Percentiles rank a stretch among this genome's conserved stretches.
Evolutionary conservation across 2,797 vertebrate species (phyloP).

Genomic region (Lepus townsendii): DNA sequence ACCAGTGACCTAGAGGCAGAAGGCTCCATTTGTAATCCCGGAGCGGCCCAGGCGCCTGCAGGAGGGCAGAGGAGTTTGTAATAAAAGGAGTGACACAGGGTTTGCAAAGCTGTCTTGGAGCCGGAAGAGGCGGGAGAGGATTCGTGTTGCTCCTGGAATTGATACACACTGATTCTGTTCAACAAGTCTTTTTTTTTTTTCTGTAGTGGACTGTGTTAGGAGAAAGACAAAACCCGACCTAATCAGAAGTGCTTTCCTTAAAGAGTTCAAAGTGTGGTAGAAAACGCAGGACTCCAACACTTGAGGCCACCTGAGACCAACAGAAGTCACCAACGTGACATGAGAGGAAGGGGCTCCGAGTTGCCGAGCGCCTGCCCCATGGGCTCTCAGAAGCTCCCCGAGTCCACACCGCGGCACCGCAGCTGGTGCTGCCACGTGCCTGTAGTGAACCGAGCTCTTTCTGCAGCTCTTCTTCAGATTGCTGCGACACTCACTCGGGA

Average conservation of each 20-base stretch:
- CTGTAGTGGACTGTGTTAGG: conserved; percentile 29
- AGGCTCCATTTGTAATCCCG: conserved; percentile 81
- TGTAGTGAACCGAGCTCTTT: neutral
- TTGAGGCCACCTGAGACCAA: neutral
- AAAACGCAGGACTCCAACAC: conserved; percentile 7
- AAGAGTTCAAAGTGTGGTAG: conserved; percentile 1
- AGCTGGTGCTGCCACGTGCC: neutral
- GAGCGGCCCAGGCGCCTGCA: conserved; percentile 69
- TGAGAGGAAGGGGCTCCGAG: neutral
- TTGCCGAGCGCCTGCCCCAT: rapidly evolving
- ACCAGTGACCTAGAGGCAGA: conserved; percentile 82
- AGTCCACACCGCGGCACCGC: neutral
- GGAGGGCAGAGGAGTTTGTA: conserved; percentile 76
- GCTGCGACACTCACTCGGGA: neutral
- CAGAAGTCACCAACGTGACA: neutral
- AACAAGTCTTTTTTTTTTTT: conserved; percentile 29
- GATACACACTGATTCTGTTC: conserved; percentile 73
- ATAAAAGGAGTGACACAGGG: conserved; percentile 72
- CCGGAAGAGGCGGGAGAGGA: conserved; percentile 57
- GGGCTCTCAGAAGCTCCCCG: neutral
- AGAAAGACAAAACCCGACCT: neutral
- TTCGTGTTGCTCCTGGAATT: conserved; percentile 68
- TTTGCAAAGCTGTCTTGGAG: conserved; percentile 70
- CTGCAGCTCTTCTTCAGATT: neutral
- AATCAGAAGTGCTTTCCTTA: conserved; percentile 18